Percentiles rank a stretch among this genome's conserved stretches.
These are phyloP conservation scores for Microcebus murinus DNA, from an alignment of 2,113 vertebrate genomes.

Conservation along the genomic window DNA sequence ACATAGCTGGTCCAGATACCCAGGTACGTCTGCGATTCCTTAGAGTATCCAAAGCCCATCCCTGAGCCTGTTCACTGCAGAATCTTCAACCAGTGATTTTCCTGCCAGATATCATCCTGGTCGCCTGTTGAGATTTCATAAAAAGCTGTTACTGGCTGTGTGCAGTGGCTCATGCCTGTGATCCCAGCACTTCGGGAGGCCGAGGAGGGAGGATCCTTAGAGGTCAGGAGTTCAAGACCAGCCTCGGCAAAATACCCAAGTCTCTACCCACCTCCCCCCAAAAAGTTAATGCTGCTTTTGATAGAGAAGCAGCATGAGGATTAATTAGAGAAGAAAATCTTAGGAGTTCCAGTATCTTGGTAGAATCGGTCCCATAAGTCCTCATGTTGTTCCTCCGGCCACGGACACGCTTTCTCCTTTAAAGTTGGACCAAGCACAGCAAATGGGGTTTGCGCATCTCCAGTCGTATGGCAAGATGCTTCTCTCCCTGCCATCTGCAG, in stretches of 20 bases:
- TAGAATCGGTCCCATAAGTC: background rate
- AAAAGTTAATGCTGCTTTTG: background rate
- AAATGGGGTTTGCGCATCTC: background rate
- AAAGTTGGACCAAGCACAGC: background rate
- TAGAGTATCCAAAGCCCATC: background rate
- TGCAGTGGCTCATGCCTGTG: no score
- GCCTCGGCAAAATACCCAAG: no score
- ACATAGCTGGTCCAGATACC: background rate
- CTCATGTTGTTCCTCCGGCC: background rate
- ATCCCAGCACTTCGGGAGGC: no score
- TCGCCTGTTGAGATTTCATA: background rate
- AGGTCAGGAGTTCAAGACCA: no score
- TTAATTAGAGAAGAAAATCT: background rate
- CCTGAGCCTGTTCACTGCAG: background rate
- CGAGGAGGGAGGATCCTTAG: no score
- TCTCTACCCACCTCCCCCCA: no score
- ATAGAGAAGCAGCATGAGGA: background rate
- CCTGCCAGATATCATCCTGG: background rate
- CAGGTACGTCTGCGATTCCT: background rate
- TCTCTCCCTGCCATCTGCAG: constrained; percentile 55
- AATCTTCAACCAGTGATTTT: background rate
- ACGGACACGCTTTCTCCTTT: accelerated
- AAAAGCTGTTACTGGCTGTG: background rate
- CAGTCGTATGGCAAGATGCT: background rate
- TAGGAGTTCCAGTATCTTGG: background rate